A percentile compares a stretch with the other conserved stretches of the same genome.
phyloP scores from a whole-genome alignment of 2,888 invertebrate genomes.

The Archaeoteleia sp. region DNA sequence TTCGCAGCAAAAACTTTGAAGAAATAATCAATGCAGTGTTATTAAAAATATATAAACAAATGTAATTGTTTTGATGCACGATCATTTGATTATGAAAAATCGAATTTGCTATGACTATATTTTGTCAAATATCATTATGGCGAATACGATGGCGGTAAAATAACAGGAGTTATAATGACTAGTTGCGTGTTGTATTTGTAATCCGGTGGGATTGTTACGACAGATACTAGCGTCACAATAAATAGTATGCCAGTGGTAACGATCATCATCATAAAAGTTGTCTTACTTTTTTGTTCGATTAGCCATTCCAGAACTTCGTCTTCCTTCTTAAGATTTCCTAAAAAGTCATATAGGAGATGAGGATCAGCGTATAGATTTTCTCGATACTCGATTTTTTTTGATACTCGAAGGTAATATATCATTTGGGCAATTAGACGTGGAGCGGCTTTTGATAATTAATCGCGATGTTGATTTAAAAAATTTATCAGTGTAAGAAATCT shows the following conservation, averaged over 20 bases:
- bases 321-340: constrained; percentile 96
- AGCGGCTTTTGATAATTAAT: too few species aligned
- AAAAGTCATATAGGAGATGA: constrained; percentile 48
- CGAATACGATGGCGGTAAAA: constrained; percentile 66
- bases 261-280: constrained; percentile 75
- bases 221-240: constrained; percentile 74
- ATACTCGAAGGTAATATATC: not conserved
- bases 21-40: too few species aligned
- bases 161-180: constrained; percentile 69
- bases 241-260: constrained; percentile 75
- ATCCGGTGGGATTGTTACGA: constrained; percentile 72
- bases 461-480: too few species aligned
- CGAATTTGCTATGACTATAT: too few species aligned
- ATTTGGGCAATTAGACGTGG: not conserved
- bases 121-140: constrained; percentile 52
- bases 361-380: constrained; percentile 42
- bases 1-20: too few species aligned
- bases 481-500: too few species aligned
- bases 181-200: constrained; percentile 69
- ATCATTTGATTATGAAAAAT: too few species aligned
- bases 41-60: too few species aligned
- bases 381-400: constrained; percentile 2
- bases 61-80: too few species aligned
- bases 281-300: constrained; percentile 97
- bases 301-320: constrained; percentile 97